These are phyloP conservation scores for Spondyliosoma cantharus DNA, from an alignment of 2,797 vertebrate species.

Conservation along the genomic window DNA sequence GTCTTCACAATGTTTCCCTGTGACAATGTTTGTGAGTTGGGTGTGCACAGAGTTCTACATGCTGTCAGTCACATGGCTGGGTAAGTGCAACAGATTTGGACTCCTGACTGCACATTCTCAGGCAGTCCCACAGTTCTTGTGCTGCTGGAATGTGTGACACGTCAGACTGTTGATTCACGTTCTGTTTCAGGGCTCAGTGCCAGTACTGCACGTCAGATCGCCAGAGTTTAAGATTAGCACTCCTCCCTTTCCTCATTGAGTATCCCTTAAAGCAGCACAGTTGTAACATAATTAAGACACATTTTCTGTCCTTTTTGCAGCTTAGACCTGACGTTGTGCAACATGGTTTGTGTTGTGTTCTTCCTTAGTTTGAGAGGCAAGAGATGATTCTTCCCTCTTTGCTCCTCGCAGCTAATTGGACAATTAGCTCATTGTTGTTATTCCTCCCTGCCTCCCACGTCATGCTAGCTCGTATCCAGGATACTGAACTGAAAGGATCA, in stretches of 20 bases:
- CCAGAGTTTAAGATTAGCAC: background rate
- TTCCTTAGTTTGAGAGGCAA: constrained; percentile 16
- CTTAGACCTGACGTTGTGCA: background rate
- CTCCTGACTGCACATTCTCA: constrained; percentile 58
- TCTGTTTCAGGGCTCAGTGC: constrained; percentile 7
- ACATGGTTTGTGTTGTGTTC: constrained; percentile 6
- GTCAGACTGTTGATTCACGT: constrained; percentile 31
- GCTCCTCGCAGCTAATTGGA: constrained; percentile 54
- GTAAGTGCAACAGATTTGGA: constrained; percentile 56
- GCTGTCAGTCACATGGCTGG: constrained; percentile 61
- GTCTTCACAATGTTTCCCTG: constrained; percentile 24
- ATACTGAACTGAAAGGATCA: constrained; percentile 58
- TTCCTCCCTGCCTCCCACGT: constrained; percentile 36
- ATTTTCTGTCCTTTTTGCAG: background rate
- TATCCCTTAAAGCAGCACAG: background rate
- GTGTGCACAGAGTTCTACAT: constrained; percentile 5
- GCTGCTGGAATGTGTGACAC: constrained; percentile 52
- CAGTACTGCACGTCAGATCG: background rate
- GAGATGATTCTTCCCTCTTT: constrained; percentile 38
- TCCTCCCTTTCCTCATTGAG: background rate
- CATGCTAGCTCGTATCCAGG: constrained; percentile 65
- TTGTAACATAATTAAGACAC: background rate
- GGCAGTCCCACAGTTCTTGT: constrained; percentile 48
- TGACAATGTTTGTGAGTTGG: constrained; percentile 8
- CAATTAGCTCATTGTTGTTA: constrained; percentile 59